These are phyloP conservation scores for Xenops minutus DNA, from an alignment of 2,797 vertebrate genomes.

Conservation along the genomic window DNA sequence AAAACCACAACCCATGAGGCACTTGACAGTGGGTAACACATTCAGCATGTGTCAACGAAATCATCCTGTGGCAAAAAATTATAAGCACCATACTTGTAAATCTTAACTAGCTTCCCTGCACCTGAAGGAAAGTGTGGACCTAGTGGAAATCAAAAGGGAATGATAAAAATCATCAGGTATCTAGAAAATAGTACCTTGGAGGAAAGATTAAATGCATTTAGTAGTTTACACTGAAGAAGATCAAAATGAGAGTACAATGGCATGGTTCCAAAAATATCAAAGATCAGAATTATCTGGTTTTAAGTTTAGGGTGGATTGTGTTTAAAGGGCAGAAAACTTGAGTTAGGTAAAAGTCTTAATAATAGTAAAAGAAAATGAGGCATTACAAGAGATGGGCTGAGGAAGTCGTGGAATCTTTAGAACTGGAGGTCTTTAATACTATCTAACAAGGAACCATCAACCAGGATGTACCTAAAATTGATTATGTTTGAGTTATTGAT, in stretches of 20 bases:
- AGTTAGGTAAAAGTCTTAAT: not conserved
- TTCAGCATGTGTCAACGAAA: not conserved
- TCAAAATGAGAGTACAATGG: not conserved
- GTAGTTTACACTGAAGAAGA: not conserved
- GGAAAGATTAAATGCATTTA: not conserved
- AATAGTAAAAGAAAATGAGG: not conserved
- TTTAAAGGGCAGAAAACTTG: not conserved
- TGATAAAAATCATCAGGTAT: not conserved
- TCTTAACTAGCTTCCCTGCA: not conserved
- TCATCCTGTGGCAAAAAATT: not conserved
- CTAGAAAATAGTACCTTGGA: not conserved
- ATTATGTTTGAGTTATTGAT: not conserved
- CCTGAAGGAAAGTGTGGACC: not conserved
- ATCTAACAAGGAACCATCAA: not conserved
- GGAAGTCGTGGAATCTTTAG: not conserved
- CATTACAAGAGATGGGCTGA: not conserved
- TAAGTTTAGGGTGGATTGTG: not conserved
- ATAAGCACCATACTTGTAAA: not conserved
- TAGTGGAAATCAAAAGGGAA: not conserved
- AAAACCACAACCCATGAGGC: not conserved
- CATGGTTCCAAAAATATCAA: not conserved
- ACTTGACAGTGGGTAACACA: not conserved
- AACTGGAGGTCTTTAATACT: not conserved
- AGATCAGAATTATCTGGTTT: not conserved
- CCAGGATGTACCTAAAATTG: not conserved